Evolutionary conservation across 2,888 invertebrate genomes (phyloP), one percentile per base, ranked within the genome.

Genomic region (Pterostichus niger): DNA sequence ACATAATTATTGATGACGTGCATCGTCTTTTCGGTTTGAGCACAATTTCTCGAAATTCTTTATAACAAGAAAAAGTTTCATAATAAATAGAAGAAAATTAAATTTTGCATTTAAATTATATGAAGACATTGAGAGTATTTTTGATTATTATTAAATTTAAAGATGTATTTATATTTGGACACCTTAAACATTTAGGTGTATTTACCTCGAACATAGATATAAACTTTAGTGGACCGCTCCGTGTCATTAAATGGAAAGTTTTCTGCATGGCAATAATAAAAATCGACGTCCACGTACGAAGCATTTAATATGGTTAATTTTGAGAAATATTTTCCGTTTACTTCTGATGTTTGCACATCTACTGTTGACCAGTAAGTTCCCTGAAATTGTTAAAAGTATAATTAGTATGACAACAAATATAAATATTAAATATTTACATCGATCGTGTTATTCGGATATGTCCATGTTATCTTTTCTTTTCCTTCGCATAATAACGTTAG

Each of bases 121-220:
- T 24, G 24, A 24, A 24, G 24, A 24, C 1, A 24, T 24, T 24
- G 24, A 24, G 3, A 24, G 24, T 2, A 24, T 24, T 24, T 24
- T 24, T 24, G 24, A 24, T 24, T 24, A 24, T 24, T 24, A 89
- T 52, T 81, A 15, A 85, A 59, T 59, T 75, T 71, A 6, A 84
- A 64, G 24, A 24, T 11, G n/a, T 61, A 33, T 33, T 6, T 10
- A 3, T n/a, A 56, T 0, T 17, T 17, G 24, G 24, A 5, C 9
- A 56, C 5, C 7, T 54, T 54, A 2, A 17, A 9, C 9, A 13
- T 31, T 4, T 33, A 13, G 1, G 7, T 3, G 2, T 61, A 33
- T 33, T 61, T 33, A 92, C 92, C 93, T 86, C 91, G 89, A 0
- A 93, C 92, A 87, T 90, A 93, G 9, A 93, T 86, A 86, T 93